phyloP scores from a whole-genome alignment of 2,113 vertebrate species.

The Muscicapa adusta region DNA sequence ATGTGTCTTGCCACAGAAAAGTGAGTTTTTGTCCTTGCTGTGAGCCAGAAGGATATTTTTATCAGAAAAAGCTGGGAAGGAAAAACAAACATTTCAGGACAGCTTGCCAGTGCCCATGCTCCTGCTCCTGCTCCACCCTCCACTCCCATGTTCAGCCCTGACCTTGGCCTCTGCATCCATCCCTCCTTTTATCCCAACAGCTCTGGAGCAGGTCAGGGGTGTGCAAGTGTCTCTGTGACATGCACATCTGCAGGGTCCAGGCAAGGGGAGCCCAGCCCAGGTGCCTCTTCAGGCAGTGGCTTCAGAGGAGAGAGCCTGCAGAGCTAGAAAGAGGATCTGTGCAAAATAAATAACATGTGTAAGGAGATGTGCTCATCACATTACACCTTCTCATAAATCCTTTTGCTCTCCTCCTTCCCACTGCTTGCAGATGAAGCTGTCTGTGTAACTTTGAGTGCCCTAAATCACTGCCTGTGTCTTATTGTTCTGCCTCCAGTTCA shows the following conservation, averaged over 20 bases:
- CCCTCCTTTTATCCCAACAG: neutral
- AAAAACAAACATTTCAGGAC: neutral
- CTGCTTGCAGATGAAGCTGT: neutral
- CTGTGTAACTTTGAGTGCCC: neutral
- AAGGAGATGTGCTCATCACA: neutral
- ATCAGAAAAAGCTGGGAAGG: neutral
- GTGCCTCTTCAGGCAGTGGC: neutral
- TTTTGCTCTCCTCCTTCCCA: neutral
- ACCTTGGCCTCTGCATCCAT: neutral
- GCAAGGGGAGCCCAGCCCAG: neutral
- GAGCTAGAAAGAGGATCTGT: neutral
- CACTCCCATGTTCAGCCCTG: neutral
- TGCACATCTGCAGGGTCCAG: accelerated
- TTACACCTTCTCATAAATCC: neutral
- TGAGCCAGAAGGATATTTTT: neutral
- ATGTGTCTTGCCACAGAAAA: neutral
- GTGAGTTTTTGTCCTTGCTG: neutral
- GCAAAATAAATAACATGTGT: neutral
- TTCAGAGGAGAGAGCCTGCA: neutral
- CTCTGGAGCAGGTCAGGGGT: neutral
- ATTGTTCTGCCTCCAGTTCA: neutral
- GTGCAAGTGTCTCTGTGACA: neutral
- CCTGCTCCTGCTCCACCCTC: neutral
- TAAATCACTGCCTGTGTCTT: neutral
- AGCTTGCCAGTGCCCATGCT: neutral